These are phyloP conservation scores for Eueides isabella DNA, from an alignment of 1,140 invertebrate species.

Conservation along the genomic window DNA sequence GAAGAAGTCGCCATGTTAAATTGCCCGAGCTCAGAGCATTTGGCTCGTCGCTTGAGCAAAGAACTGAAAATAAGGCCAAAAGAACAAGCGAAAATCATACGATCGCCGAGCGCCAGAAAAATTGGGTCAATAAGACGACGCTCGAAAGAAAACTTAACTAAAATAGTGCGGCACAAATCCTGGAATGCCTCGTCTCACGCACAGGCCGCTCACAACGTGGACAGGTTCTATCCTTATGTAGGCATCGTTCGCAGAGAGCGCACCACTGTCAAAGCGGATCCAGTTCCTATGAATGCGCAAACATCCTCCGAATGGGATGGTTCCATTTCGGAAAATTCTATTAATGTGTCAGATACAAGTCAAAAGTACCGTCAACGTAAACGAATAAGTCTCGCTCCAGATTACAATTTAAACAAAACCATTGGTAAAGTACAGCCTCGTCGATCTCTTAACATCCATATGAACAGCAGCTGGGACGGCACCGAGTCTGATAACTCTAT, in stretches of 20 bases:
- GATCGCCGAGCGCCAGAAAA: conserved; percentile 90
- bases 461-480: conserved; percentile 57
- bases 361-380: conserved; percentile 69
- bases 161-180: conserved; percentile 76
- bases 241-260: conserved; percentile 57
- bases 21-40: conserved; percentile 85
- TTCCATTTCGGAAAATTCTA: conserved; percentile 54
- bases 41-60: conserved; percentile 86
- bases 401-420: conserved; percentile 65
- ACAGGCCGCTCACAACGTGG: conserved; percentile 57
- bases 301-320: conserved; percentile 54
- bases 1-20: conserved; percentile 85
- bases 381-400: conserved; percentile 60
- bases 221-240: conserved; percentile 73
- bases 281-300: conserved; percentile 39
- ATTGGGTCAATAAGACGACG: conserved; percentile 88
- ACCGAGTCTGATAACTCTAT: conserved; percentile 59
- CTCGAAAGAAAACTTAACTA: conserved; percentile 81
- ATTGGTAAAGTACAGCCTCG: conserved; percentile 59
- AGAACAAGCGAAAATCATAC: conserved; percentile 86
- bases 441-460: conserved; percentile 65
- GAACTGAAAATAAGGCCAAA: conserved; percentile 88
- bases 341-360: conserved; percentile 55
- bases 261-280: conserved; percentile 57
- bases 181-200: conserved; percentile 72